phyloP scores from a whole-genome alignment of 2,797 vertebrate genomes.

The Neostethus bicornis region DNA sequence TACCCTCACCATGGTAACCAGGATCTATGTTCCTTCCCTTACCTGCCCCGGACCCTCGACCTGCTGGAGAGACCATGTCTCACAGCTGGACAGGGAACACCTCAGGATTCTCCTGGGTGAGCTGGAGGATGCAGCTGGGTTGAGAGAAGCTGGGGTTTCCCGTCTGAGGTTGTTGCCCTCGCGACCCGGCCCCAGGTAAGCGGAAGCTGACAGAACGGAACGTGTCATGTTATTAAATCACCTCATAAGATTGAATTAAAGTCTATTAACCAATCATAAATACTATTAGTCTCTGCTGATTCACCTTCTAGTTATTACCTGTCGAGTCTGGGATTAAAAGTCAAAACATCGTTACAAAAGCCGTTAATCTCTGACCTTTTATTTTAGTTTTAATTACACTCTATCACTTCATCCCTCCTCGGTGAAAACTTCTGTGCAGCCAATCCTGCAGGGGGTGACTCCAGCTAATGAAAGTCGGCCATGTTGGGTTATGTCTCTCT shows the following conservation, averaged over 20 bases:
- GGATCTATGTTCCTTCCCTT: too few species aligned
- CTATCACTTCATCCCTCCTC: slow-evolving; percentile 21
- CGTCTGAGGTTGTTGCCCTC: too few species aligned
- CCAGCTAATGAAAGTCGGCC: neutral
- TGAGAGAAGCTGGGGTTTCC: too few species aligned
- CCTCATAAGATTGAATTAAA: slow-evolving; percentile 53
- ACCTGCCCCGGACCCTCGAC: too few species aligned
- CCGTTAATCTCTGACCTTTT: slow-evolving; percentile 33
- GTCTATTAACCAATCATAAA: slow-evolving; percentile 29
- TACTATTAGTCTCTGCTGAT: slow-evolving; percentile 13
- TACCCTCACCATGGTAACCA: too few species aligned
- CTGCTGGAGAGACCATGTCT: too few species aligned
- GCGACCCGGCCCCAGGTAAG: too few species aligned
- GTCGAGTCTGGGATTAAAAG: slow-evolving; percentile 27
- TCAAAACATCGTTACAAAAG: slow-evolving; percentile 33
- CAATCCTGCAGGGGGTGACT: slow-evolving; percentile 8
- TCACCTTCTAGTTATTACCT: slow-evolving; percentile 34
- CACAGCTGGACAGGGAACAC: too few species aligned
- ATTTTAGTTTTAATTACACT: slow-evolving; percentile 42
- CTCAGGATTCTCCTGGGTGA: too few species aligned
- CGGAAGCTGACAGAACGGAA: too few species aligned
- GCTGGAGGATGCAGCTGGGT: too few species aligned
- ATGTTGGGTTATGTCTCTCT: neutral
- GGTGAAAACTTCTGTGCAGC: slow-evolving; percentile 10
- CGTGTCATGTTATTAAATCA: slow-evolving; percentile 58